Evolutionary conservation across 2,888 invertebrate species (phyloP).

Genomic region (Eilema griseolum): DNA sequence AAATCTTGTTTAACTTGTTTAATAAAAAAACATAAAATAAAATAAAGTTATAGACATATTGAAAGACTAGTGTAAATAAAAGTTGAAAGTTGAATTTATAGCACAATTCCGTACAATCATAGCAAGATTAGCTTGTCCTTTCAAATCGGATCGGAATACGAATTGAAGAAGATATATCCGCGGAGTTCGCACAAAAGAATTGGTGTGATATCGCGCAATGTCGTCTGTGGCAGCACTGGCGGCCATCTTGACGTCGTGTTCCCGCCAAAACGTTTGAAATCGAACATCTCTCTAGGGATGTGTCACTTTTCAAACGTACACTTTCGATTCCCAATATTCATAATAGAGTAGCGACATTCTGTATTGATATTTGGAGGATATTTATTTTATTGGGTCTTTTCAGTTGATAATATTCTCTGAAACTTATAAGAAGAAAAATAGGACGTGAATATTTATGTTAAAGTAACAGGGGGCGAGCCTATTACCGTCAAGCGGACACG

Average conservation of each 20-base stretch:
- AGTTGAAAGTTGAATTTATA: constrained; percentile 55
- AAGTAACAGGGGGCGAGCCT: no score
- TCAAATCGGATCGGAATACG: constrained; percentile 76
- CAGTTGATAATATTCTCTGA: neutral
- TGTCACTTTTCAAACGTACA: constrained; percentile 60
- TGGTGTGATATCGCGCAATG: constrained; percentile 78
- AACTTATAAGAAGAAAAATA: neutral
- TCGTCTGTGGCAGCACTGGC: constrained; percentile 60
- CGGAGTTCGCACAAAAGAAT: constrained; percentile 80
- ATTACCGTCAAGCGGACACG: no score
- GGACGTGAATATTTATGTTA: neutral
- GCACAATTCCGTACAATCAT: constrained; percentile 70
- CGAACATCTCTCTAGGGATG: constrained; percentile 74
- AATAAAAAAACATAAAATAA: neutral
- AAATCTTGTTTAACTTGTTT: neutral
- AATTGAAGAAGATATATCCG: constrained; percentile 74
- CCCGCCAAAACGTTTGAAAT: constrained; percentile 80
- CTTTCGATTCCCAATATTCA: constrained; percentile 45
- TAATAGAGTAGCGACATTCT: constrained; percentile 31
- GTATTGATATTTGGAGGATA: constrained; percentile 20
- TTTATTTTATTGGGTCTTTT: constrained; percentile 13
- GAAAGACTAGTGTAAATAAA: constrained; percentile 24
- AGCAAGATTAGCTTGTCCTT: constrained; percentile 78
- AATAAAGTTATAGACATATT: neutral
- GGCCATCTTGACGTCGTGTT: constrained; percentile 72